Conservation (phyloP, 92 coral and sea anemone genomes). For the Phenganax stokvisi region DNA sequence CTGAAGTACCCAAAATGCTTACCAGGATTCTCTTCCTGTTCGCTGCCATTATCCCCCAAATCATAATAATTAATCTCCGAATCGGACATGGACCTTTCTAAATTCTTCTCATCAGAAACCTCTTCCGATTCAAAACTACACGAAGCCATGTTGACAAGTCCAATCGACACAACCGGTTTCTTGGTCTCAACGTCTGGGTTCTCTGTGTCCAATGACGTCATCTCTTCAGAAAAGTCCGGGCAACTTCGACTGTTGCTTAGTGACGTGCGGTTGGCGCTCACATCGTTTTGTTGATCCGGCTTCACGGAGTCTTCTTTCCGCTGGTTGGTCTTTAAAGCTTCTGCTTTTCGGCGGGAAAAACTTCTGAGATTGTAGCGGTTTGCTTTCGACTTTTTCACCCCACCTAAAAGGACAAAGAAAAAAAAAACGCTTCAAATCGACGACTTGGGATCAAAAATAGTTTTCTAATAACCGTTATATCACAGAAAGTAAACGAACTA, state of each 20-base stretch:
- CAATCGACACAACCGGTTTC: slow-evolving; percentile 23
- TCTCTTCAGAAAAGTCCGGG: slow-evolving; percentile 18
- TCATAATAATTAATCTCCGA: slow-evolving; percentile 32
- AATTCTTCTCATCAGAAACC: background rate
- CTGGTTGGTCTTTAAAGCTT: background rate
- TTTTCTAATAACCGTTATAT: background rate
- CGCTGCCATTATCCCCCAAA: background rate
- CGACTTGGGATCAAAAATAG: background rate
- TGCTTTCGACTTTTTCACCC: slow-evolving; percentile 13
- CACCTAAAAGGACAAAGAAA: background rate
- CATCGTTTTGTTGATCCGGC: too few relatives aligned
- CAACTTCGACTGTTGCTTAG: slow-evolving; percentile 28
- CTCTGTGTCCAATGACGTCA: background rate
- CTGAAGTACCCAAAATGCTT: background rate
- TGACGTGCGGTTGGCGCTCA: background rate
- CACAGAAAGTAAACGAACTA: too few relatives aligned
- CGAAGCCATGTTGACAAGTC: slow-evolving; percentile 31
- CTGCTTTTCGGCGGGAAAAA: slow-evolving; percentile 35
- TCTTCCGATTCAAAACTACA: background rate
- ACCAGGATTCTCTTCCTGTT: slow-evolving; percentile 5
- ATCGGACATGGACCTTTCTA: slow-evolving; percentile 26
- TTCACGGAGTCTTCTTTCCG: background rate
- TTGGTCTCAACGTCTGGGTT: slow-evolving; percentile 8
- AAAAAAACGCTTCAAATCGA: background rate
- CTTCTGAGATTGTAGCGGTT: slow-evolving; percentile 32